phyloP scores from a whole-genome alignment of 2,888 invertebrate species.

The Ophion ventricosus region DNA sequence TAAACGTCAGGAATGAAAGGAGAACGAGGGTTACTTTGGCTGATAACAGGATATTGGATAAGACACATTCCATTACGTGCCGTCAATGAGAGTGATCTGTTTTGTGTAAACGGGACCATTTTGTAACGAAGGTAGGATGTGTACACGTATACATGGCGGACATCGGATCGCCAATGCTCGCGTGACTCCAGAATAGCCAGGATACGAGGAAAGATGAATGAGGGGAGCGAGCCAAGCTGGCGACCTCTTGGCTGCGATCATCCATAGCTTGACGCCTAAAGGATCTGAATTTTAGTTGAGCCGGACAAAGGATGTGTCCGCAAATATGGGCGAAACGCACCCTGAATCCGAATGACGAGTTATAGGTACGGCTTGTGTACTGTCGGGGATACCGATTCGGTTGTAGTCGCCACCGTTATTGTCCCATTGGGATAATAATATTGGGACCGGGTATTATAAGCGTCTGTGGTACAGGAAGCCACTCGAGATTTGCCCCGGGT shows the following conservation, averaged over 20 bases:
- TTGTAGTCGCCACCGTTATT: constrained; percentile 70
- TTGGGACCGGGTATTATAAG: constrained; percentile 73
- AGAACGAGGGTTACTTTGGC: constrained; percentile 7
- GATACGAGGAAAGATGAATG: constrained; percentile 4
- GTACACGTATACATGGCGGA: neutral
- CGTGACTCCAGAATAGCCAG: neutral
- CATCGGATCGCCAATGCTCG: neutral
- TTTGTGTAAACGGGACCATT: constrained; percentile 64
- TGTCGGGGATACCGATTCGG: constrained; percentile 58
- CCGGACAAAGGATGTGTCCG: constrained; percentile 17
- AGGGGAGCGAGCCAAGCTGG: constrained; percentile 10
- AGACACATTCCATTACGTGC: constrained; percentile 79
- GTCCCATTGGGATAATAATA: constrained; percentile 79
- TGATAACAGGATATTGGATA: constrained; percentile 67
- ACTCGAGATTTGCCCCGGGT: constrained; percentile 62
- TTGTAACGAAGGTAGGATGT: neutral
- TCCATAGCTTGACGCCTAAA: constrained; percentile 13
- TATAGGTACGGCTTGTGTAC: constrained; percentile 32
- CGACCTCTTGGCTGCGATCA: neutral
- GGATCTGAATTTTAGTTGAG: constrained; percentile 29
- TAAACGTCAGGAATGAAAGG: neutral
- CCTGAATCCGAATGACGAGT: constrained; percentile 21
- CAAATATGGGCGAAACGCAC: constrained; percentile 8
- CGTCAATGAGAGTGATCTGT: constrained; percentile 81
- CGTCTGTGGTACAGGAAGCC: constrained; percentile 68